Base-by-base conservation (phyloP, 2,113 vertebrate species). In the Campylomormyrus numenius region DNA sequence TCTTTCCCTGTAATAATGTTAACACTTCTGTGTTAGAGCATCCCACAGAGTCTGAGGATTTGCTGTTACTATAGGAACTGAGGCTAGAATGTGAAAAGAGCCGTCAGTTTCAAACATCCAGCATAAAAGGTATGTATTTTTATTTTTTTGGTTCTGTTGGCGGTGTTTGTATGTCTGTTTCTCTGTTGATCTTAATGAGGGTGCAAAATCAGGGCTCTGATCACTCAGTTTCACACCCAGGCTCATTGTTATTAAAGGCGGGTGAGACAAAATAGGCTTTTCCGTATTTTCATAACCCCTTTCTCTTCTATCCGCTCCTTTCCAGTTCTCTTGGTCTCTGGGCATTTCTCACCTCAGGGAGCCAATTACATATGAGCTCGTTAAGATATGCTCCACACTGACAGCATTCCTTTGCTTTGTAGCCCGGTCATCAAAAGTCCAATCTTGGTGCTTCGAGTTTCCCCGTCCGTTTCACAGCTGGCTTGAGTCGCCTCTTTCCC, bases 31-130 rank as follows among this genome's bases (percentile, higher is more conserved):
- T 88, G 56, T 66, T 27, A 46, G 56, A 88, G 39, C 87, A 56
- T 88, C 87, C 87, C 87, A 88, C 87, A 66, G 87, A 88, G 39
- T 88, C 87, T n/a, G 87, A 62, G 53, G 87, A 31, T 62, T 53
- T 45, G 87, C 87, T 62, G 87, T 88, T 88, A 88, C 87, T 88
- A 88, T 88, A 88, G 87, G 87, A 66, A 88, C 87, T 88, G 87
- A 66, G 87, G 5, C 56, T 62, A n/a, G 87, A 27, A 66, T 88
- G 56, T 45, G 19, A 88, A 87, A n/a, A 45, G 87, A 88, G 56
- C 85, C 84, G 3, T 86, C 84, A 49, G 19, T 31, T 46, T 53
- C 35, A 88, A n/a, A 88, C 52, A 66, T 62, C 53, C 53, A 88
- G 52, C 66, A 31, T 27, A 66, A 48, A 88, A 42, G 35, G 56